Evolutionary conservation across 1,140 invertebrate species (phyloP), one percentile per base, ranked within the genome.

Genomic region (Psix sp.): DNA sequence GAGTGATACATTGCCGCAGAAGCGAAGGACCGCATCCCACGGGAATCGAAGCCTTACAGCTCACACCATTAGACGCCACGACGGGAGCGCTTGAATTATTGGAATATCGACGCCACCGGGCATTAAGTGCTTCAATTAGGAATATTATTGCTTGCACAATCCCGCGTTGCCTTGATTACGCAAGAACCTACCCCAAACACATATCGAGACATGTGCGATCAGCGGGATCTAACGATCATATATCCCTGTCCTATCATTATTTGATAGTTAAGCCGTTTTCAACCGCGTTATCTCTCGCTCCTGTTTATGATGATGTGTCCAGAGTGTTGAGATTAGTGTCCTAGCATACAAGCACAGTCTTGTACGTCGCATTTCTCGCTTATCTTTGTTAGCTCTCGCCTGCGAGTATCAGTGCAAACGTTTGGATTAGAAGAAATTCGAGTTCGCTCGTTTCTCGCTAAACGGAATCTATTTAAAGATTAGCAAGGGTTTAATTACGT

Each of bases 51-150:
- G 78, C 81, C 81, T 84, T 82, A 79, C 81, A 80, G 80, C 83
- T 84, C 84, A 79, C 78, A 78, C 84, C 83, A 82, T 82, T 80
- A 80, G 74, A 79, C 74, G 54, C 57, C 60, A 68, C 66, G 71
- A 75, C 59, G 52, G 60, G 74, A 76, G 72, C 59, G 72, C 60
- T 76, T 86, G 84, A 86, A 84, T 86, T 86, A 86, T 86, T 86
- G 84, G 82, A 84, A 85, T 85, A 85, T 85, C 84, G 84, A 85
- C 77, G 83, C 77, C 77, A 79, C 54, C 72, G 77, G 80, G 80
- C 82, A 84, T 84, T 84, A 84, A 85, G 82, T 84, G 81, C 82
- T 83, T 83, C 82, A 84, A 85, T 85, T 85, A 84, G 77, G 77
- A 83, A 83, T 84, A 84, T 83, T 84, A 83, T 84, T 75, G 74